These are phyloP conservation scores for Drosophila prostipennis DNA, from an alignment of 2,888 invertebrate genomes.

Conservation along the genomic window DNA sequence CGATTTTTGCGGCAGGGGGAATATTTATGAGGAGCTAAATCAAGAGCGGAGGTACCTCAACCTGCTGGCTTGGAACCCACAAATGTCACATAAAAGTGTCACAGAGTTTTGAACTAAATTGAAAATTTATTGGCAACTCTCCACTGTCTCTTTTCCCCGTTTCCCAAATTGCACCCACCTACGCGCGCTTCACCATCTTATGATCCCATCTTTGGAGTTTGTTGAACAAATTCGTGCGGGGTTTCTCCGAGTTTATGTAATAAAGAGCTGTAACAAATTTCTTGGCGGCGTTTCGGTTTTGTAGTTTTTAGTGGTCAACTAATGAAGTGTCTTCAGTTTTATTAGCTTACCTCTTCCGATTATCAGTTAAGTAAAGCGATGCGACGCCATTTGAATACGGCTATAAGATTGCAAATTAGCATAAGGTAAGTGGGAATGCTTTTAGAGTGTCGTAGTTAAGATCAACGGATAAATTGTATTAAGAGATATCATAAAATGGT, in stretches of 20 bases:
- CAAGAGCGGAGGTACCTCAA: slow-evolving; percentile 33
- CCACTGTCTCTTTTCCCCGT: slow-evolving; percentile 10
- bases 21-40: slow-evolving; percentile 55
- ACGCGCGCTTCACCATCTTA: slow-evolving; percentile 45
- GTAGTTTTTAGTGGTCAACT: slow-evolving; percentile 45
- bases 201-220: slow-evolving; percentile 19
- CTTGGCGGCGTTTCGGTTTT: slow-evolving; percentile 35
- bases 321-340: slow-evolving; percentile 66
- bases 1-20: slow-evolving; percentile 20
- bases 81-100: slow-evolving; percentile 67
- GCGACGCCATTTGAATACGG: slow-evolving; percentile 6
- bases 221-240: slow-evolving; percentile 31
- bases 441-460: not conserved
- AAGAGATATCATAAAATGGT: slow-evolving; percentile 6
- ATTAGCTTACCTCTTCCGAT: slow-evolving; percentile 32
- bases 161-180: slow-evolving; percentile 35
- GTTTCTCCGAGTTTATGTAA: slow-evolving; percentile 58
- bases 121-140: slow-evolving; percentile 56
- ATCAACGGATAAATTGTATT: slow-evolving; percentile 18
- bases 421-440: slow-evolving; percentile 14
- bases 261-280: slow-evolving; percentile 40
- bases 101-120: slow-evolving; percentile 44
- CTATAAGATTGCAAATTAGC: slow-evolving; percentile 24
- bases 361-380: slow-evolving; percentile 16
- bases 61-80: slow-evolving; percentile 24